A percentile compares a stretch with the other conserved stretches of the same genome.
Evolutionary conservation across 2,797 vertebrate species (phyloP).

Genomic region (Phoxinus dragarum): DNA sequence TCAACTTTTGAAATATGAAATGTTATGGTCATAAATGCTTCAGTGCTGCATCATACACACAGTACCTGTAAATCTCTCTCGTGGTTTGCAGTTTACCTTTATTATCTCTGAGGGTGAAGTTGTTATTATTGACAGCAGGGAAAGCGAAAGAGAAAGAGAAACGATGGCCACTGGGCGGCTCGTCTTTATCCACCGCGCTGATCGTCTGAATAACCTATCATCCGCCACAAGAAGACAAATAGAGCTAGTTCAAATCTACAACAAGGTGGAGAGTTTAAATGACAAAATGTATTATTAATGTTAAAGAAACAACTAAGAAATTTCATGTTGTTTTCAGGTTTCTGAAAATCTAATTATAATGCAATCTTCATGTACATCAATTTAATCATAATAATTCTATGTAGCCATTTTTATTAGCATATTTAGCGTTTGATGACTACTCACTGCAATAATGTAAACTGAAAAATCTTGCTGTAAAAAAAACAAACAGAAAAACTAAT

Average conservation of each 20-base stretch:
- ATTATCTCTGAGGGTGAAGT: constrained; percentile 94
- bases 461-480: too few species aligned
- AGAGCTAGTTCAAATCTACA: not conserved
- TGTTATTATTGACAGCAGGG: constrained; percentile 85
- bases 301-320: not conserved
- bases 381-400: not conserved
- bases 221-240: constrained; percentile 31
- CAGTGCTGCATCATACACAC: not conserved
- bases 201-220: constrained; percentile 94
- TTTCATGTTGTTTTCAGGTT: not conserved
- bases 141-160: constrained; percentile 89
- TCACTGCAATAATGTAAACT: too few species aligned
- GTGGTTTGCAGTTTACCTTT: constrained; percentile 80
- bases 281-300: not conserved
- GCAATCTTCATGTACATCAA: not conserved
- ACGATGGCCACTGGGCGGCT: constrained; percentile 88
- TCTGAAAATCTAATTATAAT: not conserved
- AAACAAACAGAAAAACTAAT: too few species aligned
- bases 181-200: constrained; percentile 92
- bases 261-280: not conserved
- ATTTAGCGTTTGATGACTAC: too few species aligned
- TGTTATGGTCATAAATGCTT: not conserved
- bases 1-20: not conserved
- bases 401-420: not conserved
- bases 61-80: not conserved